Evolutionary conservation across 2,113 vertebrate species (phyloP), one percentile per base, ranked within the genome.

Genomic region (Nibea coibor): DNA sequence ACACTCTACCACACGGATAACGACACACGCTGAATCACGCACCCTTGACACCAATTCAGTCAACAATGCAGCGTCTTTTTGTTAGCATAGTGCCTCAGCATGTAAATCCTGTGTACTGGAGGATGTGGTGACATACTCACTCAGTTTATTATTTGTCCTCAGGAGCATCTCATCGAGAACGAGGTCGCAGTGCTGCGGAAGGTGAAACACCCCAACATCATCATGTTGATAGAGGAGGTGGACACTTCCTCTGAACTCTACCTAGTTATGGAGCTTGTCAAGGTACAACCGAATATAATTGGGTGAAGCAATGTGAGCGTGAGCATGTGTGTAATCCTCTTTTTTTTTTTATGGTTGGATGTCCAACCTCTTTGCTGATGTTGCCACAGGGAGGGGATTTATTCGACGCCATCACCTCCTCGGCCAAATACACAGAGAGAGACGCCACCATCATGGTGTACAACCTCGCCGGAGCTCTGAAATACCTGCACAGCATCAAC

Each of bases 131-230:
- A 48, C 8, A 35, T 19, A 5, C 22, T 68, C 24, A 22, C 58
- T 26, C 51, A 10, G 11, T 39, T 39, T 39, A 19, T 48, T 47
- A 20, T 57, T 16, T 67, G 39, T 82, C 57, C 83, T 19, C 91
- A 99, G 98, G 97, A 99, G 15, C 98, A 99, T 83, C 94, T 99
- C 87, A 99, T 99, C 31, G 98, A 99, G 92, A 99, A 96, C 0
- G 98, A 99, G 86, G 98, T 99, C 15, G 97, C 97, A 0, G 98
- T 99, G 51, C 94, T 99, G 87, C 96, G 98, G 50, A 95, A 84
- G 47, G 97, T 99, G 82, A 99, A 99, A 58, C 98, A 99, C 76
- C 97, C 98, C 2, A 99, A 99, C 91, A 97, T 99, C 92, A 98
- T 99, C 88, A 97, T 99, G 97, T 88, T 99, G 84, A 92, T 99